These are phyloP conservation scores for Idaea aversata DNA, from an alignment of 2,888 invertebrate genomes.

Conservation along the genomic window DNA sequence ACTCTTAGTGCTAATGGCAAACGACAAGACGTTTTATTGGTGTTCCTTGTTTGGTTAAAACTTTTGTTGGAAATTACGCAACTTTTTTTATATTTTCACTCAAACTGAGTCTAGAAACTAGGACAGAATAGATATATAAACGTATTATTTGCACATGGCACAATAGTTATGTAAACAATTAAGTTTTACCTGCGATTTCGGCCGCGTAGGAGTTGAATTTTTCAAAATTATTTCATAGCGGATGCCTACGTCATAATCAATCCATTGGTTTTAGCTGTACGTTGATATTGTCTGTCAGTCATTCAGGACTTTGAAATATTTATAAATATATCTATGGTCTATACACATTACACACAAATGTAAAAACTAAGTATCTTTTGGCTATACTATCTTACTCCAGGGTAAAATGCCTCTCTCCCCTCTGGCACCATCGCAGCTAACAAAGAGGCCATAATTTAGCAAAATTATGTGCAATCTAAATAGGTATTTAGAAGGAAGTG, in stretches of 20 bases:
- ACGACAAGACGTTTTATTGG: conserved; percentile 9
- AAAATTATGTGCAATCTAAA: too few species aligned
- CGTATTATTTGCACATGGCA: not conserved
- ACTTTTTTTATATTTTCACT: not conserved
- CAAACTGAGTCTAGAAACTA: not conserved
- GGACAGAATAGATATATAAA: not conserved
- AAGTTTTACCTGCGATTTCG: not conserved
- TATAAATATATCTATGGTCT: too few species aligned
- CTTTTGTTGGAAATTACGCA: not conserved
- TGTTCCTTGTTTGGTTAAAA: not conserved
- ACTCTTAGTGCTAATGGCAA: not conserved
- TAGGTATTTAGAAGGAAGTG: too few species aligned
- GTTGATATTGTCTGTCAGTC: too few species aligned
- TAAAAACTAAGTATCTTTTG: too few species aligned
- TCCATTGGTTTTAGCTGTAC: not conserved
- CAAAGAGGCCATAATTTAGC: too few species aligned
- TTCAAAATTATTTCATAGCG: not conserved
- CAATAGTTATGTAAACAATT: not conserved
- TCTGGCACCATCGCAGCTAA: too few species aligned
- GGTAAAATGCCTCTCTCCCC: too few species aligned
- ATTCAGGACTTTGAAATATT: too few species aligned
- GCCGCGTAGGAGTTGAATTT: not conserved
- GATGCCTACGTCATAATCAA: not conserved
- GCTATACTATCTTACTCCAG: too few species aligned
- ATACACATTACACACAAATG: too few species aligned